Conservation (phyloP, 2,113 vertebrate species). For the Condylura cristata region DNA sequence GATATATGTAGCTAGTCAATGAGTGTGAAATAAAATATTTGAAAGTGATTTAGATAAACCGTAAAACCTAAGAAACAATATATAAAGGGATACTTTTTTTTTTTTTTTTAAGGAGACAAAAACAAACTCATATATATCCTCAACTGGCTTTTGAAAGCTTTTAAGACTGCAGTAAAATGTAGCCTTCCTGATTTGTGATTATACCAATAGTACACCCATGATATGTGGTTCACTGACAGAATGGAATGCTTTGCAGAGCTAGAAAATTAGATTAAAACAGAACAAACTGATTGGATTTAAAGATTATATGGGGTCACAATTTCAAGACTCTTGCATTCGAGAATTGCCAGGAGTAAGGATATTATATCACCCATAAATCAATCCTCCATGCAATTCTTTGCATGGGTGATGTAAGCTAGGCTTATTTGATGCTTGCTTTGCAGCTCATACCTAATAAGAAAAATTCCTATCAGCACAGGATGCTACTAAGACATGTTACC, state of each 20-base stretch:
- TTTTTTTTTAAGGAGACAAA: background rate
- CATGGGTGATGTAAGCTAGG: background rate
- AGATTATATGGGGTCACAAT: background rate
- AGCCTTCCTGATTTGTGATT: background rate
- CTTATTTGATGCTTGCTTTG: background rate
- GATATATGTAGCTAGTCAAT: background rate
- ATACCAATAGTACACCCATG: background rate
- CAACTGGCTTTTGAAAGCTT: background rate
- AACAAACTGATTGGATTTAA: constrained; percentile 45
- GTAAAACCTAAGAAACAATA: background rate
- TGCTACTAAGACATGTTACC: background rate
- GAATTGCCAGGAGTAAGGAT: background rate
- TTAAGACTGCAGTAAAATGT: background rate
- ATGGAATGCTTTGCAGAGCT: constrained; percentile 32
- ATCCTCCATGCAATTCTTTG: background rate
- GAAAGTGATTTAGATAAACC: background rate
- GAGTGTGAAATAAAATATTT: background rate
- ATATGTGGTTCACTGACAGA: background rate
- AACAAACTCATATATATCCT: background rate
- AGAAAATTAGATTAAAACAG: constrained; percentile 64
- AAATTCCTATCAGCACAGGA: background rate
- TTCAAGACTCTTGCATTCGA: background rate
- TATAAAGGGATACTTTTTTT: background rate
- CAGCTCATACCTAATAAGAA: background rate
- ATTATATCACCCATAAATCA: constrained; percentile 13